Base-by-base conservation (phyloP, 1,140 invertebrate species). In the Monochamus saltuarius region DNA sequence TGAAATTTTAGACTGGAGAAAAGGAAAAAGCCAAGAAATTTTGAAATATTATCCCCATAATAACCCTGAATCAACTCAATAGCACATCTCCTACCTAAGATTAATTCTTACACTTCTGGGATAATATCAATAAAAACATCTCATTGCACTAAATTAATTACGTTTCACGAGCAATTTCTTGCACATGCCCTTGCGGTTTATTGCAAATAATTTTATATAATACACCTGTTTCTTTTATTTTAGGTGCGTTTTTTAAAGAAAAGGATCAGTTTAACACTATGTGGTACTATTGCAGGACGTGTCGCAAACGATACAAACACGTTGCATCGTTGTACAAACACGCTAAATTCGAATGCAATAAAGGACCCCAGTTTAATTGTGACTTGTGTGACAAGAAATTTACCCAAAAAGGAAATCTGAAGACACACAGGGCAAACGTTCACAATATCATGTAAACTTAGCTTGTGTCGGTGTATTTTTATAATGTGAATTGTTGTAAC, bases 341-440 rank as follows among this genome's bases (percentile, higher is more conserved):
- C 64, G 62, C 82, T 54, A 77, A 79, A 46, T 78, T 74, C 66
- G 79, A 80, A 69, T 80, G 79, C 29, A 53, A 65, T 7, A 70
- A 68, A 55, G 43, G 46, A 14, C 67, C 67, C 6, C 59, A 65
- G 29, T 69, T 69, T 14, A 29, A 45, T n/a, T 69, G 67, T 45
- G 37, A 52, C 36, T 40, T 53, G 10, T 69, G 67, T 45, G 35
- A 36, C 17, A 65, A 62, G 17, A 59, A 39, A 39, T 69, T 67
- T 14, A 69, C 61, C 9, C 65, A 62, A 46, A 69, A 68, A 35
- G 59, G 62, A 36, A 69, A 62, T 47, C 36, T 69, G 14, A 69
- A 69, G 45, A 61, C 45, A 17, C 67, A 69, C 37, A 58, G 63
- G 52, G 37, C 35, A 2, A 60, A 59, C 14, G 40, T 56, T 8